Evolutionary conservation across 2,888 invertebrate species (phyloP).

Genomic region (Caenorhabditis sp.): DNA sequence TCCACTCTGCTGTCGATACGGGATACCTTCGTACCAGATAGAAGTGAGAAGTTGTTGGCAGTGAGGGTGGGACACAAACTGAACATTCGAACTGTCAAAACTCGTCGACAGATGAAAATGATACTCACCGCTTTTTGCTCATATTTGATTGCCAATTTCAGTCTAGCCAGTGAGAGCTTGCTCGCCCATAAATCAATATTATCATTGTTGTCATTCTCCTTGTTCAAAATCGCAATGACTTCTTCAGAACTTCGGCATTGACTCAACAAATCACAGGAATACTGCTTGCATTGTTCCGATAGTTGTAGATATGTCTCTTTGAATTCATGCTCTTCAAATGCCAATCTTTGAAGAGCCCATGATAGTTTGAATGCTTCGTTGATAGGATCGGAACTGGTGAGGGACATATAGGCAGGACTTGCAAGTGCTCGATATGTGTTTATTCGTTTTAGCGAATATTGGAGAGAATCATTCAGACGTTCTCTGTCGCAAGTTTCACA

Average conservation of each 20-base stretch:
- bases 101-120: background rate
- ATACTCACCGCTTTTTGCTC: constrained; percentile 85
- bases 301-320: constrained; percentile 83
- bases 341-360: constrained; percentile 85
- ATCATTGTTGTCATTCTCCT: constrained; percentile 83
- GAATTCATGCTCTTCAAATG: constrained; percentile 85
- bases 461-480: constrained; percentile 84
- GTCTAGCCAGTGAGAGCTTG: constrained; percentile 84
- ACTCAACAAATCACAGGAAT: constrained; percentile 85
- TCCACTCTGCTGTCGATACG: constrained; percentile 83
- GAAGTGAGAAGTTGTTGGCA: constrained; percentile 86
- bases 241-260: constrained; percentile 86
- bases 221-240: constrained; percentile 85
- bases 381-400: constrained; percentile 86
- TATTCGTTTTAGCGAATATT: constrained; percentile 85
- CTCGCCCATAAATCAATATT: constrained; percentile 82
- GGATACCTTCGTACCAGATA: constrained; percentile 86
- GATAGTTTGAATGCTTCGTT: constrained; percentile 85
- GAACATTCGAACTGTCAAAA: constrained; percentile 13
- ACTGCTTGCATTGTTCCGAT: constrained; percentile 85
- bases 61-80: constrained; percentile 86
- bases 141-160: constrained; percentile 86
- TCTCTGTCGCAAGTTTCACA: constrained; percentile 75
- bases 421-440: constrained; percentile 85
- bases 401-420: constrained; percentile 86